Conservation (phyloP, 2,113 vertebrate species). For the Nanorana parkeri region DNA sequence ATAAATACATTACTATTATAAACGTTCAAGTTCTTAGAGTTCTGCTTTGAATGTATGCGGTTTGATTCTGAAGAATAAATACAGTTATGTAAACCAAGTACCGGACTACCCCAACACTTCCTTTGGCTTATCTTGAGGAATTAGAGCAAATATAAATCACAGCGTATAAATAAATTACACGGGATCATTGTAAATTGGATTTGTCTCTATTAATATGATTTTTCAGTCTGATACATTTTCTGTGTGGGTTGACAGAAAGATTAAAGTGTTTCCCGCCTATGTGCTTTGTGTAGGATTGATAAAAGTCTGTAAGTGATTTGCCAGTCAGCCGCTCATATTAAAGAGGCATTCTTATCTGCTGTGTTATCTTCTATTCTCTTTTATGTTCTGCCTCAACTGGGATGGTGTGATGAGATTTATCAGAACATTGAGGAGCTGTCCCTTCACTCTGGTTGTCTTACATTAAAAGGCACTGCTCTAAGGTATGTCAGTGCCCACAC, state of each 20-base stretch:
- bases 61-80: no score
- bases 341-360: constrained; percentile 11
- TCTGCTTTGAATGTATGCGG: no score
- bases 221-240: constrained; percentile 38
- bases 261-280: constrained; percentile 25
- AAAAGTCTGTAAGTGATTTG: constrained; percentile 40
- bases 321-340: constrained; percentile 2
- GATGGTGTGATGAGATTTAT: constrained; percentile 7
- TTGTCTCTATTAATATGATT: constrained; percentile 35
- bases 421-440: constrained; percentile 7
- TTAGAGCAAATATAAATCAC: constrained; percentile 42
- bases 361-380: constrained; percentile 44
- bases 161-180: constrained; percentile 41
- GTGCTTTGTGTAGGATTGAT: constrained; percentile 39
- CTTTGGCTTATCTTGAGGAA: neutral
- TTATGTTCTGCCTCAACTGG: constrained; percentile 21
- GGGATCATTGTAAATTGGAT: constrained; percentile 34
- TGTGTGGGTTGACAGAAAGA: constrained; percentile 32
- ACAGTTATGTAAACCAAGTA: no score
- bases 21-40: no score
- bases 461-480: no score
- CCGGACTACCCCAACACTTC: constrained; percentile 5
- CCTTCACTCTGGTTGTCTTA: neutral
- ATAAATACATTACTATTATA: no score
- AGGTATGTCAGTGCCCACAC: no score